Base-by-base conservation (phyloP, 2,113 vertebrate genomes). In the Perca flavescens region DNA sequence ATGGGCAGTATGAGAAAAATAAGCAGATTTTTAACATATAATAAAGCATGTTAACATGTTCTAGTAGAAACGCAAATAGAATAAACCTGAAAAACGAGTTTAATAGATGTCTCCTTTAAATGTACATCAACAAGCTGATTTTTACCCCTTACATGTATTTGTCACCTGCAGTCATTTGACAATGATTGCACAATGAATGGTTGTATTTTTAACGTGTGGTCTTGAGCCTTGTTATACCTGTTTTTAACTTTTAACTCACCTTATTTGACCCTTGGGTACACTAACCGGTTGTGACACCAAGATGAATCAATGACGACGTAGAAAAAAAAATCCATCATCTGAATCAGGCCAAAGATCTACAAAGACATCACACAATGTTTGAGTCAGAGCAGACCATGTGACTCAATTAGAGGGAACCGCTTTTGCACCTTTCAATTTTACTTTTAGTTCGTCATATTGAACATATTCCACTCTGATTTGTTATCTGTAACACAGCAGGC, bases 271-370 rank as follows among this genome's bases (percentile, higher is more conserved):
- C 47, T 15, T 36, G 16, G 31, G 22, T n/a, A 28, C 53, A 72
- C 1, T 1, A 5, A 28, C 14, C 3, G 22, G 49, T 12, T 49
- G 43, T 79, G 71, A 65, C 49, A 66, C 19, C 3, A 2, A 69
- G 47, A 66, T 12, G 2, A 76, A 86, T 84, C 57, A 66, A 84
- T 80, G 50, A 36, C 8, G 36, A 36, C 7, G 7, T 36, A 36
- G 36, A 8, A 36, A 36, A 36, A 36, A 36, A 8, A 36, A 8
- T 36, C 6, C 9, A 11, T 86, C 58, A 84, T 65, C 3, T 0
- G 40, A 84, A 74, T 62, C 63, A 79, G 77, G 77, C 63, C 79
- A 85, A 76, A 43, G 75, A 82, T 82, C 62, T 56, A 58, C 64
- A 82, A 56, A 89, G 53, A 36, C 73, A 28, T 46, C 2, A 7